Percentiles rank a stretch among this genome's conserved stretches.
Evolutionary conservation across 2,888 invertebrate genomes (phyloP).

Genomic region (Psococerastis gibbosa): DNA sequence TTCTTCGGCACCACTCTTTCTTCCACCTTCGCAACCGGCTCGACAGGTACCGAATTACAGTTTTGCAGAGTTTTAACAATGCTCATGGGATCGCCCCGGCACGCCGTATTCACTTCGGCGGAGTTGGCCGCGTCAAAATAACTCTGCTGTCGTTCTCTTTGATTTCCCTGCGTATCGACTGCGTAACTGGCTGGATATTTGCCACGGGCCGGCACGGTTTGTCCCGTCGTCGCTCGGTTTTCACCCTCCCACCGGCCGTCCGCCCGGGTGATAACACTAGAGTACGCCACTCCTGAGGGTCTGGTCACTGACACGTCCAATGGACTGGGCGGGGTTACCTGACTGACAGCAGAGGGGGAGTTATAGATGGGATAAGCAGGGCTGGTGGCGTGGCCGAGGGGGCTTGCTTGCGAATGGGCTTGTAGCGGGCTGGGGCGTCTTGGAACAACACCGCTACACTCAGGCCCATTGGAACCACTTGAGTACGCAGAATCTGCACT

Average conservation of each 20-base stretch:
- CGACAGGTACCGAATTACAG: conserved; percentile 20
- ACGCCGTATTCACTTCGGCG: conserved; percentile 51
- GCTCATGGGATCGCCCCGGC: conserved; percentile 56
- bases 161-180: conserved; percentile 13
- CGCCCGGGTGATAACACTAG: conserved; percentile 64
- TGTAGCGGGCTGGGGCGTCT: conserved; percentile 48
- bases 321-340: conserved; percentile 44
- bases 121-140: conserved; percentile 46
- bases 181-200: conserved; percentile 13
- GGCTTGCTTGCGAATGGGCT: conserved; percentile 51
- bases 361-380: conserved; percentile 71
- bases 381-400: conserved; percentile 52
- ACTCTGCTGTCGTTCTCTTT: conserved; percentile 34
- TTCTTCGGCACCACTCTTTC: conserved; percentile 18
- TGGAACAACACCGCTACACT: conserved; percentile 42
- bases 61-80: conserved; percentile 49
- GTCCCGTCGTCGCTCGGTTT: not conserved
- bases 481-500: conserved; percentile 42
- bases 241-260: conserved; percentile 12
- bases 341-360: conserved; percentile 52
- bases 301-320: conserved; percentile 47
- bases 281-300: conserved; percentile 51
- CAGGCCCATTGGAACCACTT: conserved; percentile 43
- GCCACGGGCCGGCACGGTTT: not conserved
- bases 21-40: conserved; percentile 15